Conservation (phyloP, 1,140 invertebrate species). For the Tetramorium parvispinum region DNA sequence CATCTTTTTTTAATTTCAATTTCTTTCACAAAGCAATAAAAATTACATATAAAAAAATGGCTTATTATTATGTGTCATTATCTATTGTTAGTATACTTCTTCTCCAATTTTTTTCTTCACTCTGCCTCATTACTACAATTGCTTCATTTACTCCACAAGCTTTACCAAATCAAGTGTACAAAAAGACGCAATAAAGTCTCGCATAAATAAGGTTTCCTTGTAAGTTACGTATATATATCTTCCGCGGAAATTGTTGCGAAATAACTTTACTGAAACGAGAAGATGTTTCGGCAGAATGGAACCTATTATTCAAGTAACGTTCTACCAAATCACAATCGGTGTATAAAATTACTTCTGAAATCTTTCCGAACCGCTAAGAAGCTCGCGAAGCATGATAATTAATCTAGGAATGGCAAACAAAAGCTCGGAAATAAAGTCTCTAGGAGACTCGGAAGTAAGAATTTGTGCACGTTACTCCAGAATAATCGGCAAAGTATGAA, state of each 20-base stretch:
- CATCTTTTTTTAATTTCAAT: neutral
- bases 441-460: neutral
- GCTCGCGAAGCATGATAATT: neutral
- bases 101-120: neutral
- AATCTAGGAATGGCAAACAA: neutral
- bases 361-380: neutral
- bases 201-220: neutral
- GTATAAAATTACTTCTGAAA: neutral
- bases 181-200: neutral
- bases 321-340: neutral
- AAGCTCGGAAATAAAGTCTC: neutral
- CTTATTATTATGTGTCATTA: neutral
- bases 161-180: neutral
- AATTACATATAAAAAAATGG: neutral
- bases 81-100: neutral
- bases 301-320: neutral
- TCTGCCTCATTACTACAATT: neutral
- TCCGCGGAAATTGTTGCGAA: neutral
- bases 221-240: neutral
- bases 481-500: neutral
- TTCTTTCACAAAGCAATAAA: neutral
- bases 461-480: neutral
- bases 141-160: neutral
- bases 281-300: neutral
- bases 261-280: neutral